phyloP scores from a whole-genome alignment of 2,113 vertebrate species.

The Chlorodrepanis virens region DNA sequence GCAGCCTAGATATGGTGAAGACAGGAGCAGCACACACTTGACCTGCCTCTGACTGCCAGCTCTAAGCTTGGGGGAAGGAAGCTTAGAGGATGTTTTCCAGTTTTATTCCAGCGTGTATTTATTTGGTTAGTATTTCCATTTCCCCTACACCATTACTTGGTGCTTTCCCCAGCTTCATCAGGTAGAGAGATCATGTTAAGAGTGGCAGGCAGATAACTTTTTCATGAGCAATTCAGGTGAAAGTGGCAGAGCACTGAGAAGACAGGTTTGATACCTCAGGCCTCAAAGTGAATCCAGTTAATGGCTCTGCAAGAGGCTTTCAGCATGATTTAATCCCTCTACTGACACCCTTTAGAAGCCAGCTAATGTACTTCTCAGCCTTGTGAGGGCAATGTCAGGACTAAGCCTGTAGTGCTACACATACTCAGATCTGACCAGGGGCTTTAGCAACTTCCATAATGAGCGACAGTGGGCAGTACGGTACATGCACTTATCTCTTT shows the following conservation, averaged over 20 bases:
- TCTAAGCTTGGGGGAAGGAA: neutral
- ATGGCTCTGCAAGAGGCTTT: neutral
- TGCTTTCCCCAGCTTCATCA: neutral
- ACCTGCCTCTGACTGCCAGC: neutral
- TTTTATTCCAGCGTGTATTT: neutral
- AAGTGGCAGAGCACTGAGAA: neutral
- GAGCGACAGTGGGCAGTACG: neutral
- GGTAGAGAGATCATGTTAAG: neutral
- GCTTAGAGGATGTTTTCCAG: neutral
- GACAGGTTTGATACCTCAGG: neutral
- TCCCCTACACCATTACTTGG: neutral
- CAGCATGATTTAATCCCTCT: neutral
- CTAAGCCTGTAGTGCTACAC: neutral
- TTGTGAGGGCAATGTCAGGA: neutral
- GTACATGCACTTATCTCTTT: neutral
- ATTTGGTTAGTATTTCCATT: neutral
- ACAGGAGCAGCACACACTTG: neutral
- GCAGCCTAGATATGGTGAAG: neutral
- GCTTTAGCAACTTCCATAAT: neutral
- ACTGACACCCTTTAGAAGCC: neutral
- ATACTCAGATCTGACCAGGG: neutral
- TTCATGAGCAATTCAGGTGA: neutral
- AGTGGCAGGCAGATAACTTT: neutral
- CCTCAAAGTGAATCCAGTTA: neutral
- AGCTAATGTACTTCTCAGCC: neutral